These are phyloP conservation scores for Nothoprocta pentlandii DNA, from an alignment of 2,113 vertebrate species.

Conservation along the genomic window DNA sequence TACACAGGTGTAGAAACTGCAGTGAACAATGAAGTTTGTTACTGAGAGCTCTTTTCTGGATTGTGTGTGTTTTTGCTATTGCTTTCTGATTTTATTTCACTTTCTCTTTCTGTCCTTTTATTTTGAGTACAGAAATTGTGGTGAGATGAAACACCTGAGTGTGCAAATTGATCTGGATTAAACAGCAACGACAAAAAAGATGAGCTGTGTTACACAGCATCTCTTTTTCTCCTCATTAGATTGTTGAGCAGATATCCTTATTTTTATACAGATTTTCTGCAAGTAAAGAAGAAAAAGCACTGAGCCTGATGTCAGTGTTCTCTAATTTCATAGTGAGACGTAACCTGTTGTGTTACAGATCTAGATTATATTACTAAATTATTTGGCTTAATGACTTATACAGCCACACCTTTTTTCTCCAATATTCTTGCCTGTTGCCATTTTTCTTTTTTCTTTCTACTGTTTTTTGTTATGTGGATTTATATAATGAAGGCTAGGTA, in stretches of 20 bases:
- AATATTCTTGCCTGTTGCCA: neutral
- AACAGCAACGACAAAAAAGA: neutral
- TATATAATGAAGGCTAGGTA: neutral
- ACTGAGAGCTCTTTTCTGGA: neutral
- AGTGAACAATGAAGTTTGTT: neutral
- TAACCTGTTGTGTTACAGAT: neutral
- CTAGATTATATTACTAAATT: neutral
- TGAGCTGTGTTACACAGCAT: neutral
- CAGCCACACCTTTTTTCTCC: neutral
- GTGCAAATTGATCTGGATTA: neutral
- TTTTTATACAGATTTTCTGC: neutral
- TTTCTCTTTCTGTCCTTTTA: neutral
- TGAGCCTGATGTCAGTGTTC: neutral
- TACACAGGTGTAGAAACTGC: neutral
- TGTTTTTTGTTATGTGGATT: neutral
- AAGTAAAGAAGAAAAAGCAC: neutral
- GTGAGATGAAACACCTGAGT: neutral
- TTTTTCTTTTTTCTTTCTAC: neutral
- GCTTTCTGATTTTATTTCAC: neutral
- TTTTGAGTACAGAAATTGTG: neutral
- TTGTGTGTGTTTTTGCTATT: too few species aligned
- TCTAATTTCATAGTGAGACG: neutral
- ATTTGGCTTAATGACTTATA: neutral
- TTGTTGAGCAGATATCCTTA: neutral
- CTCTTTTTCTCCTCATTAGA: neutral